These are phyloP conservation scores for Achlya flavicornis DNA, from an alignment of 2,888 invertebrate genomes.

Conservation along the genomic window DNA sequence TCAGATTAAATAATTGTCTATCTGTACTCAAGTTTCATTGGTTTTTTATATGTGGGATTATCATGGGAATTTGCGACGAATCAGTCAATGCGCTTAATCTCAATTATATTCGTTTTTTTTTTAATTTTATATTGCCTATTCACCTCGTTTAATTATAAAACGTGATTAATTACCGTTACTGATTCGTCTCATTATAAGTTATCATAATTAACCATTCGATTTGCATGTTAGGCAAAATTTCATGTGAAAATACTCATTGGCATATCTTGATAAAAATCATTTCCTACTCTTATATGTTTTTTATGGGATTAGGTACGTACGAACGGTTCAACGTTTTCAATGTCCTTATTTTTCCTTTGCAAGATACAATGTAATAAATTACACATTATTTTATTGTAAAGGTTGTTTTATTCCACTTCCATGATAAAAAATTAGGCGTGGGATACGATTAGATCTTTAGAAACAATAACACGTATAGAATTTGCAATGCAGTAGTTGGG, in stretches of 20 bases:
- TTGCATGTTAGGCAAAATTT: conserved; percentile 17
- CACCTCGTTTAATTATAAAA: neutral
- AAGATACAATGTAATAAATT: neutral
- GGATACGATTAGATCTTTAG: neutral
- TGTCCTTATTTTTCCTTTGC: neutral
- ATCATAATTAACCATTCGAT: conserved; percentile 18
- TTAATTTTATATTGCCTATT: neutral
- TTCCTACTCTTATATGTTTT: neutral
- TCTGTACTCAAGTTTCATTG: conserved; percentile 8
- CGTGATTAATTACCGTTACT: conserved; percentile 25
- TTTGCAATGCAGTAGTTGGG: neutral
- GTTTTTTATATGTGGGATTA: conserved; percentile 1
- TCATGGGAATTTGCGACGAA: conserved; percentile 8
- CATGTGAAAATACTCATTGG: neutral
- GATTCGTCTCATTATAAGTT: conserved; percentile 29
- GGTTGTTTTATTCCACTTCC: neutral
- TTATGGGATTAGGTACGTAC: neutral
- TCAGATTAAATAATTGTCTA: conserved; percentile 29
- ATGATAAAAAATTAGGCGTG: neutral
- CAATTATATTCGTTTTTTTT: neutral
- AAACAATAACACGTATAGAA: neutral
- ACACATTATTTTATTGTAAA: neutral
- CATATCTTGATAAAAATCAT: conserved; percentile 5
- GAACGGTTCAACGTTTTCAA: neutral
- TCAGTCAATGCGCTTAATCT: conserved; percentile 8